Evolutionary conservation across 1,140 invertebrate genomes (phyloP).

Genomic region (Diorhabda sublineata): DNA sequence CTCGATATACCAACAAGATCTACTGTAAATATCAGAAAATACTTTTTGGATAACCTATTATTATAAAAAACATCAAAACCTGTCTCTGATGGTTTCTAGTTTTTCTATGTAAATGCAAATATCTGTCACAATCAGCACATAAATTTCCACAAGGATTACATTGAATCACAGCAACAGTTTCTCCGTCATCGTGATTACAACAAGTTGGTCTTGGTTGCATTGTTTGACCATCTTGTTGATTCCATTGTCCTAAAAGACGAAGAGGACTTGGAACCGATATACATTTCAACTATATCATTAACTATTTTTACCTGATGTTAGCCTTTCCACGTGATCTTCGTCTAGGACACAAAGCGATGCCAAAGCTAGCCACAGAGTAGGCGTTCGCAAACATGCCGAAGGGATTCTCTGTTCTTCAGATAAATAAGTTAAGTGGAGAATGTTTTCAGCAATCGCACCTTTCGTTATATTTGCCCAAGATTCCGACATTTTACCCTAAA

Average conservation of each 20-base stretch:
- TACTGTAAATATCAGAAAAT: too few relatives aligned
- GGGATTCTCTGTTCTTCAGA: slow-evolving; percentile 70
- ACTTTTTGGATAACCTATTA: too few relatives aligned
- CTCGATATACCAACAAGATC: too few relatives aligned
- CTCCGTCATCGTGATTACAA: slow-evolving; percentile 94
- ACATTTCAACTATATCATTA: too few relatives aligned
- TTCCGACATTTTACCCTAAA: slow-evolving; percentile 80
- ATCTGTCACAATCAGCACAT: slow-evolving; percentile 93
- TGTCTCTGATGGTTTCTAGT: slow-evolving; percentile 85
- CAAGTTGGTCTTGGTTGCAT: slow-evolving; percentile 74
- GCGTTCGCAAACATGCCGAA: slow-evolving; percentile 71
- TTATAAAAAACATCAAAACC: slow-evolving; percentile 49
- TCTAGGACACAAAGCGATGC: slow-evolving; percentile 91
- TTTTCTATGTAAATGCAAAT: slow-evolving; percentile 85
- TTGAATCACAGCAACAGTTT: slow-evolving; percentile 88
- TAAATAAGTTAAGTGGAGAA: slow-evolving; percentile 79
- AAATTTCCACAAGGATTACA: slow-evolving; percentile 89
- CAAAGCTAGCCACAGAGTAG: slow-evolving; percentile 87
- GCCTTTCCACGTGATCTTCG: slow-evolving; percentile 83
- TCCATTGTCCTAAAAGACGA: slow-evolving; percentile 67
- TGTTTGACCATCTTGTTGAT: slow-evolving; percentile 55
- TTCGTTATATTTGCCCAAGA: slow-evolving; percentile 85
- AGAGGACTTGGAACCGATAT: too few relatives aligned
- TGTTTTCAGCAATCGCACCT: slow-evolving; percentile 85
- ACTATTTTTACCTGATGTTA: slow-evolving; percentile 39